These are phyloP conservation scores for Eumerus sabulonum DNA, from an alignment of 2,888 invertebrate genomes.

Conservation along the genomic window DNA sequence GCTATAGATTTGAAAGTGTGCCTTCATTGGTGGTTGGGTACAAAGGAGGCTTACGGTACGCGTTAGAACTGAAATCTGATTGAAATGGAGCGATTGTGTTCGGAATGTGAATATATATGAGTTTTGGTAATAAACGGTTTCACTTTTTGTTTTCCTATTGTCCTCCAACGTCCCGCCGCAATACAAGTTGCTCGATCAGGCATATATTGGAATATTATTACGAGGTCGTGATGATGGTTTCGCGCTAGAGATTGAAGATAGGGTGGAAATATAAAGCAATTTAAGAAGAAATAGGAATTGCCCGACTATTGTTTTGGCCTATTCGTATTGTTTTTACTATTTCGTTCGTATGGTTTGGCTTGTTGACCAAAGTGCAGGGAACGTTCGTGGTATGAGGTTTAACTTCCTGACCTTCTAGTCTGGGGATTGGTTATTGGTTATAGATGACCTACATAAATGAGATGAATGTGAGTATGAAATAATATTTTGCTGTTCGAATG, in stretches of 20 bases:
- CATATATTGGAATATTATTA: constrained; percentile 68
- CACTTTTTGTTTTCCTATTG: constrained; percentile 45
- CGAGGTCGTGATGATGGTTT: constrained; percentile 68
- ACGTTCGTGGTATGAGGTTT: constrained; percentile 57
- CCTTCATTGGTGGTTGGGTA: constrained; percentile 14
- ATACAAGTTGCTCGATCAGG: constrained; percentile 29
- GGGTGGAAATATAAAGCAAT: constrained; percentile 64
- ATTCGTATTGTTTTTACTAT: no score
- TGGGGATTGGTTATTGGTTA: constrained; percentile 49
- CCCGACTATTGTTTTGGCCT: constrained; percentile 9
- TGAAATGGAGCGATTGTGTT: constrained; percentile 67
- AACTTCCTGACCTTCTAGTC: constrained; percentile 58
- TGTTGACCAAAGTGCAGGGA: constrained; percentile 47
- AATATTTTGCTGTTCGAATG: neutral
- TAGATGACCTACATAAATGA: constrained; percentile 53
- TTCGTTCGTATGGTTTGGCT: no score
- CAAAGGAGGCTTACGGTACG: constrained; percentile 19
- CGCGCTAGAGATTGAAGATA: constrained; percentile 50
- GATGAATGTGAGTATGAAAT: neutral
- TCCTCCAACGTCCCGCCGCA: constrained; percentile 24
- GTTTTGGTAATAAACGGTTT: constrained; percentile 69
- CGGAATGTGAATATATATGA: constrained; percentile 66
- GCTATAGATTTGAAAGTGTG: no score
- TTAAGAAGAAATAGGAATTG: constrained; percentile 65
- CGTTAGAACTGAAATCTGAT: constrained; percentile 67